phyloP scores from a whole-genome alignment of 2,888 invertebrate genomes.

The Baronia brevicornis region DNA sequence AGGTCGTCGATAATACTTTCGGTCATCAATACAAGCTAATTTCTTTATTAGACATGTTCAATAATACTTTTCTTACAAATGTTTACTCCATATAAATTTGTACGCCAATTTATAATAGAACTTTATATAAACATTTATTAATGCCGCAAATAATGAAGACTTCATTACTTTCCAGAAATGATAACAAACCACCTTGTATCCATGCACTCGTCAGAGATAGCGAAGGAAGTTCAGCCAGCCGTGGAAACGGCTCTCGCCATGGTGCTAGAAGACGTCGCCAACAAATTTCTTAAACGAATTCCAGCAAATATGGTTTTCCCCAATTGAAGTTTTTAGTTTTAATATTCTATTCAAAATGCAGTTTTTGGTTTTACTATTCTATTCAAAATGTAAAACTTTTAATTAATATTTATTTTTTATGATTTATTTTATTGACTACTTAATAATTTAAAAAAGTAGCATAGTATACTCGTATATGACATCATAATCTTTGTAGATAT shows the following conservation, averaged over 20 bases:
- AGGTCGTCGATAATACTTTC: too few relatives aligned
- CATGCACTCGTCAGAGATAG: conserved; percentile 73
- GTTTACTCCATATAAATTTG: too few relatives aligned
- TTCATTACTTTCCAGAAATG: conserved; percentile 58
- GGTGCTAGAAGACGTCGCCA: conserved; percentile 76
- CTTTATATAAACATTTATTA: too few relatives aligned
- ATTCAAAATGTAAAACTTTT: not conserved
- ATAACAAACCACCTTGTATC: conserved; percentile 75
- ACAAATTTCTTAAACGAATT: conserved; percentile 63
- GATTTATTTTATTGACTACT: conserved; percentile 1
- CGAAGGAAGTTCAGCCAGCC: conserved; percentile 75
- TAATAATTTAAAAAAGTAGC: too few relatives aligned
- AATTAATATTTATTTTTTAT: not conserved
- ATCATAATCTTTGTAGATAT: too few relatives aligned
- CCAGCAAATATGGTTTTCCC: conserved; percentile 67
- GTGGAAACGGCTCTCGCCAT: conserved; percentile 75
- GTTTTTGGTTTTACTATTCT: not conserved
- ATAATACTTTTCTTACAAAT: too few relatives aligned
- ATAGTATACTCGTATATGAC: too few relatives aligned
- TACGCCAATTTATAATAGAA: not conserved
- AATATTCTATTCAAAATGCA: conserved; percentile 3
- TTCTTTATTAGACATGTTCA: too few relatives aligned
- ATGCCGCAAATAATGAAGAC: not conserved
- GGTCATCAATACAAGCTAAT: too few relatives aligned
- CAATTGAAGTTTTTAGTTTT: conserved; percentile 27